Evolutionary conservation across 2,888 invertebrate species (phyloP), one percentile per base, ranked within the genome.

Genomic region (Pachydiplax longipennis): DNA sequence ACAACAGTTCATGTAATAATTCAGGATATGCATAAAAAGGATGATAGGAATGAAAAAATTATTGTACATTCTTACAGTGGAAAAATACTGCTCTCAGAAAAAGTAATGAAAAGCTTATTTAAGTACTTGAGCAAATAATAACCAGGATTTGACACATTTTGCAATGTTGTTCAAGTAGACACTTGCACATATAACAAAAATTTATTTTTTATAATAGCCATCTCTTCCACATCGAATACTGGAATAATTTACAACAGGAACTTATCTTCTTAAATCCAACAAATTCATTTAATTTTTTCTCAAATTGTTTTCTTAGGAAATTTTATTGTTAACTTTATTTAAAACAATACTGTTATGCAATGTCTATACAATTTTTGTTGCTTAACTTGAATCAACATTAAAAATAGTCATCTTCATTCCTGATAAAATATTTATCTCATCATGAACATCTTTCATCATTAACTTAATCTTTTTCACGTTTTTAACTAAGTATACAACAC

Each of bases 111-210:
- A 83, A 83, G 31, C 25, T 44, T 31, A 83, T 58, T 83, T 83
- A 58, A 53, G 58, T 58, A 83, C 83, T 58, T 83, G 83, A 83
- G 83, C 83, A 83, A 83, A 83, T 83, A 58, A 83, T 83, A 58
- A 83, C 58, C 58, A 73, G 25, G 58, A 58, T 35, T 15, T 83
- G 58, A 15, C 53, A 18, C 53, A 83, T 83, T 53, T 58, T 35
- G n/a, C 81, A 31, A 58, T 35, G 12, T 35, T 83, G 53, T 35
- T 83, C 53, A 73, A 73, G 73, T 31, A 31, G 31, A 73, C 65
- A n/a, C 65, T 65, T 73, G 73, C 73, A 31, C 25, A 73, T 31
- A 12, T 0, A 6, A 25, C 73, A 58, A 3, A 83, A 53, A 53
- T 25, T 2, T n/a, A 44, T n/a, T 83, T 44, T 40, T 58, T 58